phyloP scores from a whole-genome alignment of 2,797 vertebrate species.

The Serranus cabrilla region DNA sequence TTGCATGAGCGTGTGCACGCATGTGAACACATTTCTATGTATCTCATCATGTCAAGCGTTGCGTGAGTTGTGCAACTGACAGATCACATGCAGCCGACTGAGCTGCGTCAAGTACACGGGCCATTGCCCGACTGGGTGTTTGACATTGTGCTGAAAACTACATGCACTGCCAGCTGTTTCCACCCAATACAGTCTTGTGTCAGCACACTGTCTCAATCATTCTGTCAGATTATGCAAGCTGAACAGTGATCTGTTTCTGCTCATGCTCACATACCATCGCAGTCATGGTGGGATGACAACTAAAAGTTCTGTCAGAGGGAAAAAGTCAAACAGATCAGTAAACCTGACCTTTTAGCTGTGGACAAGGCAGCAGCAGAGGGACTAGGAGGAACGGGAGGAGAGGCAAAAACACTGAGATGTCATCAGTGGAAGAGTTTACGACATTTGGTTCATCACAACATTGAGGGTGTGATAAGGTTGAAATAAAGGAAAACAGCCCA shows the following conservation, averaged over 20 bases:
- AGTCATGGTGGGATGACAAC: constrained; percentile 20
- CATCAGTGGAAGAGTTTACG: constrained; percentile 58
- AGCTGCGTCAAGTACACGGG: constrained; percentile 5
- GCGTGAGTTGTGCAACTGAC: constrained; percentile 25
- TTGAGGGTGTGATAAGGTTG: constrained; percentile 47
- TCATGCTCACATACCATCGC: constrained; percentile 44
- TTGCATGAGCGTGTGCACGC: neutral
- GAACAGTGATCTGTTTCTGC: constrained; percentile 47
- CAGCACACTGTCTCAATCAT: constrained; percentile 54
- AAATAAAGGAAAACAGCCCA: constrained; percentile 40
- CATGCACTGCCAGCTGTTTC: constrained; percentile 54
- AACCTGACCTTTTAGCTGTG: constrained; percentile 41
- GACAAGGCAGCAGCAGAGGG: constrained; percentile 30
- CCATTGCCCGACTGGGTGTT: constrained; percentile 17
- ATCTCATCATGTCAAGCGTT: constrained; percentile 27
- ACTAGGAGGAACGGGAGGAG: constrained; percentile 43
- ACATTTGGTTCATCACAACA: constrained; percentile 42
- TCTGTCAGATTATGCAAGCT: constrained; percentile 48
- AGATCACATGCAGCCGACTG: constrained; percentile 30
- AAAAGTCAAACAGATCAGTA: constrained; percentile 21
- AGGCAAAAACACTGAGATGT: constrained; percentile 50
- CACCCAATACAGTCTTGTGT: constrained; percentile 39
- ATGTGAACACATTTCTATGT: constrained; percentile 13
- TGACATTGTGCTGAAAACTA: constrained; percentile 37
- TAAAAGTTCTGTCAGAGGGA: constrained; percentile 10